Conservation (phyloP, 2,888 invertebrate genomes). For the Thumatha senex region DNA sequence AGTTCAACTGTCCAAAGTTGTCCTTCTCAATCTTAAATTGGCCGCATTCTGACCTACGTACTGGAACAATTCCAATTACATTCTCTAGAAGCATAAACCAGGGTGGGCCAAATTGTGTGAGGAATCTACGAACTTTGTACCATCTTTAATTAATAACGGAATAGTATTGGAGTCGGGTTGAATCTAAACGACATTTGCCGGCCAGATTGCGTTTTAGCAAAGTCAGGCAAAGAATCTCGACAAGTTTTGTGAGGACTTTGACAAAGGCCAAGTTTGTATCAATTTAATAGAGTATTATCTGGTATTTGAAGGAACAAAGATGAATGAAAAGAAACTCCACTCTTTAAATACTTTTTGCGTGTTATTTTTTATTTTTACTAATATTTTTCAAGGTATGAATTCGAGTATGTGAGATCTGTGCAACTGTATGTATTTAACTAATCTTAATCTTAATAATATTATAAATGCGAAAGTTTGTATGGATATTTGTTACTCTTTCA, state of each 20-base stretch:
- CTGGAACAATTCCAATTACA: slow-evolving; percentile 78
- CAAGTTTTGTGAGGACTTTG: slow-evolving; percentile 26
- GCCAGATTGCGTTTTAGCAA: slow-evolving; percentile 32
- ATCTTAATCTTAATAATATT: too few species aligned
- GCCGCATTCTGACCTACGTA: slow-evolving; percentile 63
- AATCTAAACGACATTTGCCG: slow-evolving; percentile 51
- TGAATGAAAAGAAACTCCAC: too few species aligned
- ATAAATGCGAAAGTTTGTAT: too few species aligned
- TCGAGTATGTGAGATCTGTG: too few species aligned
- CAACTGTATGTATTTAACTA: too few species aligned
- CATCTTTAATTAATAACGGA: slow-evolving; percentile 68
- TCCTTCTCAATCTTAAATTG: slow-evolving; percentile 66
- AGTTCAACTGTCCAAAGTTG: slow-evolving; percentile 49
- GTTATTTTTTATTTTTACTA: background rate
- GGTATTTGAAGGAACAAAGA: background rate
- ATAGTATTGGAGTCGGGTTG: slow-evolving; percentile 48
- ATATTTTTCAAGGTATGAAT: too few species aligned
- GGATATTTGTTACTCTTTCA: too few species aligned
- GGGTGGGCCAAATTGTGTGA: slow-evolving; percentile 55
- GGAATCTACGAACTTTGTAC: slow-evolving; percentile 65
- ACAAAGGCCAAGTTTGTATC: slow-evolving; percentile 12
- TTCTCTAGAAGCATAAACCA: slow-evolving; percentile 57
- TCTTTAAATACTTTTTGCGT: background rate
- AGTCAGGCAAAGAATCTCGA: slow-evolving; percentile 31
- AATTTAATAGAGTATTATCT: background rate